phyloP scores from a whole-genome alignment of 2,888 invertebrate species.

The Podabrus alpinus region DNA sequence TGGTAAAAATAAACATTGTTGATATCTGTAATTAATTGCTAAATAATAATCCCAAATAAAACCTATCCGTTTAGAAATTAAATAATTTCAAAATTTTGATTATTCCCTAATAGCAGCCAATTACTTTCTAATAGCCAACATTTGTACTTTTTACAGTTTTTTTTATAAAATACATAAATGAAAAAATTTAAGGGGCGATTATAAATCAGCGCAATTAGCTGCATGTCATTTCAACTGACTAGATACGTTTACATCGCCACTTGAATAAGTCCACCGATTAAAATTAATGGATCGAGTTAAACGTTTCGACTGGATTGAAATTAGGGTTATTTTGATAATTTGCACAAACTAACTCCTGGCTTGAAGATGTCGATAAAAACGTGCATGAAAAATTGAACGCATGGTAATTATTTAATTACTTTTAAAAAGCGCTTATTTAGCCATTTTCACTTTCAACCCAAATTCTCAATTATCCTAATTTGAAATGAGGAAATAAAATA shows the following conservation, averaged over 20 bases:
- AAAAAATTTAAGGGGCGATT: not conserved
- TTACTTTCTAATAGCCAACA: not conserved
- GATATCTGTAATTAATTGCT: no score
- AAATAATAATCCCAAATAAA: no score
- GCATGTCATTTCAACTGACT: not conserved
- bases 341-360: not conserved
- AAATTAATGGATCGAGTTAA: not conserved
- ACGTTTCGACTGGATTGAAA: not conserved
- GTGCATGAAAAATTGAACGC: not conserved
- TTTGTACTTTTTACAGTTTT: not conserved
- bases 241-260: not conserved
- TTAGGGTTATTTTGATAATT: not conserved
- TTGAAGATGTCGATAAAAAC: not conserved
- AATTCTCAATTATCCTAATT: not conserved
- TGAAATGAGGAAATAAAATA: not conserved
- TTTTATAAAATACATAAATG: no score
- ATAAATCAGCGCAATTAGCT: not conserved
- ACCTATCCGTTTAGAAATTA: no score
- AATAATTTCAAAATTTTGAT: not conserved
- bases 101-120: not conserved
- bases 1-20: no score
- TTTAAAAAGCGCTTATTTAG: conserved; percentile 4
- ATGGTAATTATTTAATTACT: not conserved
- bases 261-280: not conserved
- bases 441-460: not conserved